Conservation (phyloP, 2,888 invertebrate genomes). For the Eurois occulta region DNA sequence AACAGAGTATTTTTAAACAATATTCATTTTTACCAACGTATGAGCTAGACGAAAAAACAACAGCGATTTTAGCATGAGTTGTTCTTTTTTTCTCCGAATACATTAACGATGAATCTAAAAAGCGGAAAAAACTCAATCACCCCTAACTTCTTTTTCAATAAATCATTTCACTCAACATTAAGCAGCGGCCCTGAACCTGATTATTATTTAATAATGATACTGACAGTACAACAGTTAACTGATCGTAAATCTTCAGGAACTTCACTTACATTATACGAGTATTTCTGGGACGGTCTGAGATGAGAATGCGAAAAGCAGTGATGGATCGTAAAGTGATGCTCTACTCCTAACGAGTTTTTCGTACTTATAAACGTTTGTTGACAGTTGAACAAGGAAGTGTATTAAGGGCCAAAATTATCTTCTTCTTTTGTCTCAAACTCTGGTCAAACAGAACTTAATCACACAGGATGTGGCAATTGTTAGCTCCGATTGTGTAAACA, state of each 20-base stretch:
- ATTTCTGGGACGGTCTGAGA: conserved; percentile 17
- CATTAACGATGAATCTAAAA: neutral
- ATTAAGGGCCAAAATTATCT: neutral
- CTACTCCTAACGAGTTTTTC: neutral
- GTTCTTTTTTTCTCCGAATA: neutral
- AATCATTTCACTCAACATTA: conserved; percentile 45
- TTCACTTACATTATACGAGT: conserved; percentile 2
- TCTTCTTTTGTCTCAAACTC: neutral
- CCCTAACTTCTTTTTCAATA: conserved; percentile 12
- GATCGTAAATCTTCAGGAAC: conserved; percentile 43
- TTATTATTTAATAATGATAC: conserved; percentile 38
- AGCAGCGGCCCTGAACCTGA: conserved; percentile 1
- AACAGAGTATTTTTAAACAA: no score
- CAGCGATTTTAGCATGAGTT: neutral
- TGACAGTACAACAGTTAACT: conserved; percentile 37
- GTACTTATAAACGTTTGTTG: neutral
- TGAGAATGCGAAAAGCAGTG: conserved; percentile 24
- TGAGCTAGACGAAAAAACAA: neutral
- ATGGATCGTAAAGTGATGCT: conserved; percentile 25
- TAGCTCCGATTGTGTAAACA: neutral
- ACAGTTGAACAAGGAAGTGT: neutral
- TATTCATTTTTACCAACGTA: no score
- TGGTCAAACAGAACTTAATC: neutral
- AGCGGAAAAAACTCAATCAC: conserved; percentile 26
- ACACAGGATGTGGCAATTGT: neutral